These are phyloP conservation scores for Temnothorax nylanderi DNA, from an alignment of 1,140 invertebrate genomes.

Conservation along the genomic window DNA sequence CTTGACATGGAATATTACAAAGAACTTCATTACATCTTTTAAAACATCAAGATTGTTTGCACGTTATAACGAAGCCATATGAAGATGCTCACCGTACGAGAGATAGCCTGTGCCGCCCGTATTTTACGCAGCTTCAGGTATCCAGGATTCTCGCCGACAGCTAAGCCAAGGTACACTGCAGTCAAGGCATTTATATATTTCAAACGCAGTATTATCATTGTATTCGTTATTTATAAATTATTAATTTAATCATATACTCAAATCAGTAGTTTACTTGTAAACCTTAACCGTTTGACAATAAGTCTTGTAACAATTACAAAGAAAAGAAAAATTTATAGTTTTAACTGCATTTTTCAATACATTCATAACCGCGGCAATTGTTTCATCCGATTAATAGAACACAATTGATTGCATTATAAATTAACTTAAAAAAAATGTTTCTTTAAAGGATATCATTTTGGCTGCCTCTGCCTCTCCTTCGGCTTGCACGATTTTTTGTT, in stretches of 20 bases:
- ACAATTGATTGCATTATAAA: background rate
- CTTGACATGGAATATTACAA: background rate
- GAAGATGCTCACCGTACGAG: conserved; percentile 92
- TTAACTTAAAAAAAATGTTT: background rate
- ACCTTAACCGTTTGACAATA: background rate
- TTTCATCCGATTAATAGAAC: background rate
- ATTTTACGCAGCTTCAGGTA: conserved; percentile 99
- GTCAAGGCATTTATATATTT: conserved; percentile 87
- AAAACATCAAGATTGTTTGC: conserved; percentile 8
- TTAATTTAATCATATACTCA: background rate
- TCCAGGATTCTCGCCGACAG: conserved; percentile 97
- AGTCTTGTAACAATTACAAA: background rate
- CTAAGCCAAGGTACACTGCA: conserved; percentile 94
- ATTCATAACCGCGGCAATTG: background rate
- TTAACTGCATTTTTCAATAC: background rate
- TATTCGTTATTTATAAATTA: background rate
- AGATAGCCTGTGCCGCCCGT: conserved; percentile 98
- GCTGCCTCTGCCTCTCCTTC: conserved; percentile 99
- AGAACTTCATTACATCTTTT: background rate
- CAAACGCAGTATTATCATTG: background rate
- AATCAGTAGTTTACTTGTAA: background rate
- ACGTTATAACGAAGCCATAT: background rate
- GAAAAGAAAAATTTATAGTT: background rate
- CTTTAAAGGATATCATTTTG: conserved; percentile 96
- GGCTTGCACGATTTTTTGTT: conserved; percentile 99